These are phyloP conservation scores for Hipposideros larvatus DNA, from an alignment of 2,797 vertebrate genomes.

Conservation along the genomic window DNA sequence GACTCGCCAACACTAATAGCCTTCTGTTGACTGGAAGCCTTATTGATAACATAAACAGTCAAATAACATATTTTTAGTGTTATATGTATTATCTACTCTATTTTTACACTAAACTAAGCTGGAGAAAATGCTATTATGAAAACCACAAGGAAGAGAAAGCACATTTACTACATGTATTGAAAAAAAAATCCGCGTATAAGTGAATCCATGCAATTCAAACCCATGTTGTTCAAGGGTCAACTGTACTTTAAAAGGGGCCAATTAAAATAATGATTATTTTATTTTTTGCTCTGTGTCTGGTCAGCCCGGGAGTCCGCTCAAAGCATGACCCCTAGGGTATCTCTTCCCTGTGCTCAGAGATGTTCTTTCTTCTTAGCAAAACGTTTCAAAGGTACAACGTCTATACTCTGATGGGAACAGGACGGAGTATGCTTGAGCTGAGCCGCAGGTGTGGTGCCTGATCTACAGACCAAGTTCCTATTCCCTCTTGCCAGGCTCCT, in stretches of 20 bases:
- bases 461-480: neutral
- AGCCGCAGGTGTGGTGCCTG: neutral
- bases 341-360: neutral
- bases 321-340: neutral
- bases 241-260: neutral
- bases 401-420: rapidly evolving
- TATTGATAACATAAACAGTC: neutral
- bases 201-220: neutral
- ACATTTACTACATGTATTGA: neutral
- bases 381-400: too few relatives aligned
- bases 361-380: neutral
- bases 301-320: neutral
- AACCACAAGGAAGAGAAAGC: neutral
- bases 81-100: neutral
- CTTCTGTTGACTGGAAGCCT: neutral
- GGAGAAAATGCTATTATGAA: neutral
- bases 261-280: rapidly evolving
- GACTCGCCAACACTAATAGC: neutral
- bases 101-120: neutral
- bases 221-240: neutral
- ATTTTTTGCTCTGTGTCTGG: neutral
- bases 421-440: neutral
- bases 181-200: neutral
- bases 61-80: neutral
- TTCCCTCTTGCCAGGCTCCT: neutral